Base-by-base conservation (phyloP, 2,113 vertebrate species). In the Brachypteracias leptosomus region DNA sequence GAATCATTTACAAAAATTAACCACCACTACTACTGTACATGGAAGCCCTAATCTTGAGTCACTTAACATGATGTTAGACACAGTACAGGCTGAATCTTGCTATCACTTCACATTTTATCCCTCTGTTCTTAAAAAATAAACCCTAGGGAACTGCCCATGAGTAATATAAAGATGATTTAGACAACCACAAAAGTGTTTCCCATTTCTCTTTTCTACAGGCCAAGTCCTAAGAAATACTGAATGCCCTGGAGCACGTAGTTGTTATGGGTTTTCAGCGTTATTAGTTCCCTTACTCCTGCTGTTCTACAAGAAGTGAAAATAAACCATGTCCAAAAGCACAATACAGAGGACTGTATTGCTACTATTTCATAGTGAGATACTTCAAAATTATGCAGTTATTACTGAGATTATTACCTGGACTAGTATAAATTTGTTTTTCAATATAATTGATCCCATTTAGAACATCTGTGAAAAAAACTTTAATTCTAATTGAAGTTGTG, bases 1-100 rank as follows among this genome's bases (percentile, higher is more conserved):
- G 35, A 68, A 49, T 40, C 3, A 28, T 57, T 55, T 33, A 42
- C 31, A 57, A 49, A 85, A 88, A 46, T 21, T 26, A 49, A 8
- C 15, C n/a, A 54, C 22, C 29, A 12, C 25, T 72, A 17, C 13
- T 65, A 61, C 13, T 0, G 0, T 29, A 29, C 4, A 1, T 35
- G n/a, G 17, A 94, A 6, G 25, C 11, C 10, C 7, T 44, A 40
- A 61, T 25, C 26, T 33, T 7, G 3, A 62, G 40, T 31, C 28
- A 73, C 10, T 22, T 70, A 28, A 76, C 7, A 8, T 14, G 25
- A 55, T 1, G 2, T 5, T 29, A 52, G 28, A 42, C 12, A 46
- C 16, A 54, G 21, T 15, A 52, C 33, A 68, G 29, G 9, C 3
- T 82, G 46, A 79, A 65, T 11, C 26, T 91, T 85, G 24, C 20